Evolutionary conservation across 2,113 vertebrate genomes (phyloP).

Genomic region (Lota lota): DNA sequence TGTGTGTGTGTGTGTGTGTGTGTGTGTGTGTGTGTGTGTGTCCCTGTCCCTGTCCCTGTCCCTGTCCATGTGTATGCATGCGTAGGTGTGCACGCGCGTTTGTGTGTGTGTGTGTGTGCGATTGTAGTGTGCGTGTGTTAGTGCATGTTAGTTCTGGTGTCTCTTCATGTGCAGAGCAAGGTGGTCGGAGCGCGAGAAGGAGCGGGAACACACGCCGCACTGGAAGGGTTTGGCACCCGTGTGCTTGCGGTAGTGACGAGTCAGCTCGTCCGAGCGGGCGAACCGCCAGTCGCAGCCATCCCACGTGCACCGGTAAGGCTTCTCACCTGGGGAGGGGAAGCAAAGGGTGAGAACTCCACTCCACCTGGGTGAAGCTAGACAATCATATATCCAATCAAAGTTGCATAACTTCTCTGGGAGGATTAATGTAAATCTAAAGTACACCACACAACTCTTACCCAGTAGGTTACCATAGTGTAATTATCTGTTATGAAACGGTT

Average conservation of each 20-base stretch:
- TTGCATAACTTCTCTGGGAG: neutral
- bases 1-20: too few species aligned
- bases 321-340: slow-evolving; percentile 82
- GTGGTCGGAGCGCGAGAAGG: slow-evolving; percentile 96
- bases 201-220: slow-evolving; percentile 92
- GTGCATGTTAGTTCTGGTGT: slow-evolving; percentile 85
- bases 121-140: slow-evolving; percentile 9
- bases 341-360: neutral
- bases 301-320: slow-evolving; percentile 97
- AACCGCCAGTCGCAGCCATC: slow-evolving; percentile 98
- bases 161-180: slow-evolving; percentile 99
- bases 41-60: neutral
- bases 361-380: neutral
- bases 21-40: neutral
- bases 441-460: too few species aligned
- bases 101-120: slow-evolving; percentile 14
- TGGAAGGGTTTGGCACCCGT: slow-evolving; percentile 98
- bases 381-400: neutral
- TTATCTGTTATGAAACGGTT: too few species aligned
- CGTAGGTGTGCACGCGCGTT: slow-evolving; percentile 5
- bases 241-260: slow-evolving; percentile 96
- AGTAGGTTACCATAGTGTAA: too few species aligned
- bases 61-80: slow-evolving; percentile 4
- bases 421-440: neutral
- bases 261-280: slow-evolving; percentile 93